Evolutionary conservation across 2,113 vertebrate genomes (phyloP).

Genomic region (Embiotoca jacksoni): DNA sequence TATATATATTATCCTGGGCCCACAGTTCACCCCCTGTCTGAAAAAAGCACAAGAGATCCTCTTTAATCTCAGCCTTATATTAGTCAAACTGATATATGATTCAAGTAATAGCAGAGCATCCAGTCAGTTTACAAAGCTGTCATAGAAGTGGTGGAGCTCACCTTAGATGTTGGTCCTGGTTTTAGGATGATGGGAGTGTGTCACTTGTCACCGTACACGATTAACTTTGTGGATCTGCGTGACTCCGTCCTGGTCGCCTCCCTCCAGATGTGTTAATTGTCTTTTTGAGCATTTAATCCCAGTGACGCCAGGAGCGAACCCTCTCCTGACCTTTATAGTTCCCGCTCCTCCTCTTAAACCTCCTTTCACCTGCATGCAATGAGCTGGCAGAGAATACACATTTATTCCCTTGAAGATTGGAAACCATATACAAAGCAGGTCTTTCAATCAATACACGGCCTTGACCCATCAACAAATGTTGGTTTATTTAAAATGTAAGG

Average conservation of each 20-base stretch:
- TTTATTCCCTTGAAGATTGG: conserved; percentile 6
- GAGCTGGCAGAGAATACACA: conserved; percentile 16
- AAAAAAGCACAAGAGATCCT: too few species aligned
- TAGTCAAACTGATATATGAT: neutral
- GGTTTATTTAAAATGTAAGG: neutral
- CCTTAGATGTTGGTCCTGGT: conserved; percentile 14
- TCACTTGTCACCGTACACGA: conserved; percentile 17
- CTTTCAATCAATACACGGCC: neutral
- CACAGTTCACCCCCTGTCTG: too few species aligned
- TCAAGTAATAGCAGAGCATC: neutral
- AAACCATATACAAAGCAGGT: neutral
- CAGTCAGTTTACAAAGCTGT: neutral
- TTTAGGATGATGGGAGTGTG: neutral
- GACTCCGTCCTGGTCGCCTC: neutral
- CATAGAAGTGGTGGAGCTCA: neutral
- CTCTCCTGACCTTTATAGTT: conserved; percentile 60
- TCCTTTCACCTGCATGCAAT: conserved; percentile 23
- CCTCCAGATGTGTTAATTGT: conserved; percentile 60
- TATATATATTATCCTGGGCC: too few species aligned
- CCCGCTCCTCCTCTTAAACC: conserved; percentile 28
- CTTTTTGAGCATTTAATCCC: conserved; percentile 66
- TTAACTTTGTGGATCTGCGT: conserved; percentile 33
- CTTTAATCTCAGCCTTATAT: neutral
- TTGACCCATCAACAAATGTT: conserved; percentile 20
- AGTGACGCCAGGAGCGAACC: conserved; percentile 26